phyloP scores from a whole-genome alignment of 2,113 vertebrate species.

The Pitta sordida region DNA sequence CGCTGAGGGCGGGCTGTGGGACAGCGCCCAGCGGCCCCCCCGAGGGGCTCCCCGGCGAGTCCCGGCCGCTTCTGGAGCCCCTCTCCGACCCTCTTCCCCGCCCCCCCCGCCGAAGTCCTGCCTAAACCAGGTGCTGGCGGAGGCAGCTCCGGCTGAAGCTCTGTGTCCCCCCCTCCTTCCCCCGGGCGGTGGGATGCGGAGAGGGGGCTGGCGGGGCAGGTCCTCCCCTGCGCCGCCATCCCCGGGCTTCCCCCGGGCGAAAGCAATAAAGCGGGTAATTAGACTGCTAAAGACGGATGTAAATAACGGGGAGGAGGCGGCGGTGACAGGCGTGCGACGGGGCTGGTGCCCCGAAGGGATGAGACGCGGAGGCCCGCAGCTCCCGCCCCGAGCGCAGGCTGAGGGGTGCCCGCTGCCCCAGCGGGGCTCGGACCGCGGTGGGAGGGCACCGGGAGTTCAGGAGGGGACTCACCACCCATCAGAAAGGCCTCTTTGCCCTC shows the following conservation, averaged over 20 bases:
- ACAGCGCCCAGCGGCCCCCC: background rate
- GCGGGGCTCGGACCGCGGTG: background rate
- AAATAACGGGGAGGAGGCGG: slow-evolving; percentile 97
- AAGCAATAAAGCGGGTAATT: slow-evolving; percentile 99
- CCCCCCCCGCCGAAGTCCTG: background rate
- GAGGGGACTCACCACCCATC: accelerated
- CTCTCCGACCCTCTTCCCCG: background rate
- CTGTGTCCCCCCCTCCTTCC: background rate
- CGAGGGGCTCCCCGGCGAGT: background rate
- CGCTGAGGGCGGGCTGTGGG: background rate
- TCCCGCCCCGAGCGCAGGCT: slow-evolving; percentile 76
- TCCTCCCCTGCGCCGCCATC: slow-evolving; percentile 82
- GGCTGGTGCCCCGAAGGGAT: slow-evolving; percentile 87
- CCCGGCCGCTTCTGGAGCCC: background rate
- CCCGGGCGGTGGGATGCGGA: background rate
- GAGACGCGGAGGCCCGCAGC: slow-evolving; percentile 74
- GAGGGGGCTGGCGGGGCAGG: slow-evolving; percentile 71
- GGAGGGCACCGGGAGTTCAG: background rate
- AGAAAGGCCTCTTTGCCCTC: background rate
- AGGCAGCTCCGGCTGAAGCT: background rate
- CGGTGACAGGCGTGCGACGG: slow-evolving; percentile 89
- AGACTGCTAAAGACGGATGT: slow-evolving; percentile 99
- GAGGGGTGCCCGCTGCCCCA: background rate
- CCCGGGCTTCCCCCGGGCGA: slow-evolving; percentile 91
- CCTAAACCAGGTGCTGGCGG: background rate